Evolutionary conservation across 2,113 vertebrate genomes (phyloP).

Genomic region (Archilochus colubris): DNA sequence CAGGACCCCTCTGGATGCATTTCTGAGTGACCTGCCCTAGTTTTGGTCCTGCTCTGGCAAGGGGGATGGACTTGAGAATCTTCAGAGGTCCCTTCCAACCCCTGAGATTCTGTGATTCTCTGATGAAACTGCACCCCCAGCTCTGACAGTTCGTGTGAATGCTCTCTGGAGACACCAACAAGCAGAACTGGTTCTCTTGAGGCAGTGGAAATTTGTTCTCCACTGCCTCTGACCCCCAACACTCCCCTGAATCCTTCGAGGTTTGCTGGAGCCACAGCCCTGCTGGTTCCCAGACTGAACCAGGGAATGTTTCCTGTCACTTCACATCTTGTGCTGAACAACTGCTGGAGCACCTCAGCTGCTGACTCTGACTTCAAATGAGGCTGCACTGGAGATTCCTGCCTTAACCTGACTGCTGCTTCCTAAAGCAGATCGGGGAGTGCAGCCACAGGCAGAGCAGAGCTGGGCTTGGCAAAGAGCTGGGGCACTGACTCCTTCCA

Average conservation of each 20-base stretch:
- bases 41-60: no score
- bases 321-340: neutral
- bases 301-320: neutral
- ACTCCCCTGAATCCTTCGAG: neutral
- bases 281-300: neutral
- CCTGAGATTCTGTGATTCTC: no score
- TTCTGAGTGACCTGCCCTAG: no score
- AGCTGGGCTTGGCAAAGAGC: neutral
- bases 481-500: neutral
- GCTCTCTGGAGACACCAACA: neutral
- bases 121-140: accelerated
- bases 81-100: no score
- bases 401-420: no score
- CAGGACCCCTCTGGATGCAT: no score
- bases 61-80: no score
- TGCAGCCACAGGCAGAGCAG: neutral
- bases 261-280: neutral
- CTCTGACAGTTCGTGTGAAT: neutral
- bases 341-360: neutral
- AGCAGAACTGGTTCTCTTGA: neutral
- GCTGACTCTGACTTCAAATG: neutral
- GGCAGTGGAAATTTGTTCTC: neutral
- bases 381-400: neutral
- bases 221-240: accelerated
- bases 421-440: accelerated